Base-by-base conservation (phyloP, 2,797 vertebrate genomes). In the Zalophus californianus region DNA sequence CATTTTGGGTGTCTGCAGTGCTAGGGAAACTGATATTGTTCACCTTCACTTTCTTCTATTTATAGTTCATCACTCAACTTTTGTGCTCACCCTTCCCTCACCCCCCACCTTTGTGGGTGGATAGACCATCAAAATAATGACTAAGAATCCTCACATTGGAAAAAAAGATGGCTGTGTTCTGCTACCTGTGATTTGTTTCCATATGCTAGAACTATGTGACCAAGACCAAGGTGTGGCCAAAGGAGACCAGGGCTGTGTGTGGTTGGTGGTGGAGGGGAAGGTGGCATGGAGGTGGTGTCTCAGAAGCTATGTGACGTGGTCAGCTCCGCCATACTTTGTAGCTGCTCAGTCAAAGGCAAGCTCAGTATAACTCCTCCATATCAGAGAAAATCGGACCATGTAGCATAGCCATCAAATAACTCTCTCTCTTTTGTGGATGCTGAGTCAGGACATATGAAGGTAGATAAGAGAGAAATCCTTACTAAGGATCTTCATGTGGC, bases 111-210 rank as follows among this genome's bases (percentile, higher is more conserved):
- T 27, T 95, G 79, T 83, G 72, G 68, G 48, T 64, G 10, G 41
- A 35, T 66, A 90, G 73, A 35, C 56, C 62, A 62, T 91, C 62
- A 44, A 86, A 54, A 15, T 41, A 54, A 83, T 91, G 66, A 92
- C 85, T 56, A 66, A 62, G 75, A 60, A 85, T 8, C n/a, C 16
- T 77, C 56, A 94, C 41, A 21, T 4, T 35, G 16, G 35, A 27
- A 54, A 32, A 32, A 20, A 32, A 27, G n/a, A 77, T 16, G 44
- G 21, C 2, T 18, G 2, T 20, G 7, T 58, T 44, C 48, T 66
- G 58, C 44, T 35, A 5, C 10, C 62, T 11, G 25, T 14, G 8
- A 11, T 87, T 38, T n/a, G 44, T 78, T 92, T 62, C 44, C 18
- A 6, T 25, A 72, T 29, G 32, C 27, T 58, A 38, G 16, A 96